Evolutionary conservation across 2,113 vertebrate genomes (phyloP).

Genomic region (Xyliphius kryptos): DNA sequence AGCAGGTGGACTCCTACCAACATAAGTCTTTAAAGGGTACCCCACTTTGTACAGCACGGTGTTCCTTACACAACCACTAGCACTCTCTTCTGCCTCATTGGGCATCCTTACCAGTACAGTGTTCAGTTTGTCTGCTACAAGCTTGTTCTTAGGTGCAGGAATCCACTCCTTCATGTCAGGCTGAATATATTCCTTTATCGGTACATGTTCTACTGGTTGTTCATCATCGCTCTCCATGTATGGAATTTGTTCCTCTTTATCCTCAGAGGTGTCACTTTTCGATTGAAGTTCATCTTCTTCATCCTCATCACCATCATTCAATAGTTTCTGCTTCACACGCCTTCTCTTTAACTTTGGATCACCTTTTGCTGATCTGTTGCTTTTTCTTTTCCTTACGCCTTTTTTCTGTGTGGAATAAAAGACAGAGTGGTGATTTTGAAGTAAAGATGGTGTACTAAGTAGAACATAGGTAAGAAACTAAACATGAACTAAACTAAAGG

Average conservation of each 20-base stretch:
- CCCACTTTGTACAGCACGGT: slow-evolving; percentile 47
- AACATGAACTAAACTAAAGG: too few relatives aligned
- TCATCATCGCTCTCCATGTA: too few relatives aligned
- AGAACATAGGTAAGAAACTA: too few relatives aligned
- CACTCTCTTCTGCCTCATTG: background rate
- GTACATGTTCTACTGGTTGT: too few relatives aligned
- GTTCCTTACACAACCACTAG: slow-evolving; percentile 17
- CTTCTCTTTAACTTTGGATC: slow-evolving; percentile 14
- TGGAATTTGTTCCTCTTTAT: too few relatives aligned
- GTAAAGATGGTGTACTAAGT: too few relatives aligned
- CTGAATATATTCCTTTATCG: slow-evolving; percentile 10
- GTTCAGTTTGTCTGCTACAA: background rate
- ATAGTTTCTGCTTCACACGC: slow-evolving; percentile 2
- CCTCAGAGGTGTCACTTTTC: too few relatives aligned
- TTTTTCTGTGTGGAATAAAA: too few relatives aligned
- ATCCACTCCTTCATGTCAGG: slow-evolving; percentile 71
- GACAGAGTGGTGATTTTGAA: too few relatives aligned
- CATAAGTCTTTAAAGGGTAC: slow-evolving; percentile 18
- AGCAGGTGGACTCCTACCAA: slow-evolving; percentile 27
- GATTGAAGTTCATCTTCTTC: too few relatives aligned
- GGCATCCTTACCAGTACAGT: slow-evolving; percentile 18
- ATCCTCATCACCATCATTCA: too few relatives aligned
- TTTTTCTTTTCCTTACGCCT: too few relatives aligned
- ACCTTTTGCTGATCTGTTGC: background rate
- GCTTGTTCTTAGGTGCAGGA: slow-evolving; percentile 45